Percentiles rank a stretch among this genome's conserved stretches.
These are phyloP conservation scores for Sarcophaga subvicina DNA, from an alignment of 2,888 invertebrate genomes.

Conservation along the genomic window DNA sequence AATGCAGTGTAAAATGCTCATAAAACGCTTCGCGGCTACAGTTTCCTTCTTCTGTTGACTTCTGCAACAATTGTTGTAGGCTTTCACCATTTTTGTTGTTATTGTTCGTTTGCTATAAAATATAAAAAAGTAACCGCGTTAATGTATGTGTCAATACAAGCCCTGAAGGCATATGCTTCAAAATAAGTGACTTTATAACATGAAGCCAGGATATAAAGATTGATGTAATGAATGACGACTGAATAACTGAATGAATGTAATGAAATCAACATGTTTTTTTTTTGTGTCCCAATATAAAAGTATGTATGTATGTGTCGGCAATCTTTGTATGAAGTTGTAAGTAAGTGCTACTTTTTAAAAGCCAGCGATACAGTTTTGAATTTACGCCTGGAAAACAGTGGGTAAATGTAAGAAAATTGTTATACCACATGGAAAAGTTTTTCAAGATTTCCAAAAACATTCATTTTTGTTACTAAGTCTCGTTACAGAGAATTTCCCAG, in stretches of 20 bases:
- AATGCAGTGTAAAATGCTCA: constrained; percentile 78
- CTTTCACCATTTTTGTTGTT: constrained; percentile 30
- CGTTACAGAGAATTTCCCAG: no score
- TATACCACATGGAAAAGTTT: no score
- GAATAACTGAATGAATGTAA: not conserved
- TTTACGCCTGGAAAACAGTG: no score
- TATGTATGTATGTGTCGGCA: no score
- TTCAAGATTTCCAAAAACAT: no score
- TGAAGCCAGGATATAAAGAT: constrained; percentile 40
- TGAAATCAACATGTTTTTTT: no score
- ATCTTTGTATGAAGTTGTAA: no score
- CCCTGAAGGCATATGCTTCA: constrained; percentile 50
- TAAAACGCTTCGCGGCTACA: constrained; percentile 72
- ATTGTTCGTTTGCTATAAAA: not conserved
- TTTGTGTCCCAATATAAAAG: no score
- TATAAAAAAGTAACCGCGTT: not conserved
- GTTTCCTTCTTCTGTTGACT: constrained; percentile 10
- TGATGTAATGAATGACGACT: constrained; percentile 35
- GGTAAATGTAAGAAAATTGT: no score
- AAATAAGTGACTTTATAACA: constrained; percentile 48
- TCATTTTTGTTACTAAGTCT: no score
- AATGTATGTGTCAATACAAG: not conserved
- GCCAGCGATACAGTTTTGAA: no score
- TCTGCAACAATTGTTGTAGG: constrained; percentile 32
- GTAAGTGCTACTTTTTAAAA: no score